Base-by-base conservation (phyloP, 2,888 invertebrate genomes). In the Chironomus tentans region DNA sequence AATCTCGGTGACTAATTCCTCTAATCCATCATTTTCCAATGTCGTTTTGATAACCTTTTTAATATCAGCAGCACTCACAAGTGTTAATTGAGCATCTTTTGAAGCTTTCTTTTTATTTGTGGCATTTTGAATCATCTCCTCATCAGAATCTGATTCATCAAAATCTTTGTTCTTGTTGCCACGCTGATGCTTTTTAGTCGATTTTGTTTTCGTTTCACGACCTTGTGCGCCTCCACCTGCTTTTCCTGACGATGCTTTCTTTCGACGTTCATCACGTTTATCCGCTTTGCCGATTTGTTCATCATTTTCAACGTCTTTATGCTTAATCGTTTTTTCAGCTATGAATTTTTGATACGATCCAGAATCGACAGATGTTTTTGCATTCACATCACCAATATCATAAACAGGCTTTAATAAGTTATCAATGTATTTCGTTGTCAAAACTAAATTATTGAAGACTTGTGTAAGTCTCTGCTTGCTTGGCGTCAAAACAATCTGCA, bases 151-250 rank as follows among this genome's bases (percentile, higher is more conserved):
- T 22, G 88, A 89, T 79, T 89, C 89, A 73, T 88, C 88, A 65
- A 72, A 72, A 72, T 87, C 86, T 70, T 86, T 84, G 80, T 86
- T 86, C 80, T 87, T 88, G n/a, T 85, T 84, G 47, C 83, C 87
- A 80, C 83, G 85, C 77, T 84, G 84, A 82, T 90, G 90, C 84
- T 95, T 97, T 81, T 97, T 97, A 0, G 92, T 92, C 2, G 95
- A 92, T 82, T 95, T 97, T 0, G 95, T 97, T 86, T 96, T 97
- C 0, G 95, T 95, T 86, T 98, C 97, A 56, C 97, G 87, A 0
- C 97, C 97, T 83, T 97, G 97, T 12, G 91, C 89, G 1, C 97
- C 97, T 15, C 97, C 96, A 13, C 97, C 97, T 70, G 90, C 90
- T 86, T 96, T 97, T 1, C 95, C 95, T 28, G 90, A 88, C 4